phyloP scores from a whole-genome alignment of 64 coral and sea anemone species.

The Platygyra sinensis region DNA sequence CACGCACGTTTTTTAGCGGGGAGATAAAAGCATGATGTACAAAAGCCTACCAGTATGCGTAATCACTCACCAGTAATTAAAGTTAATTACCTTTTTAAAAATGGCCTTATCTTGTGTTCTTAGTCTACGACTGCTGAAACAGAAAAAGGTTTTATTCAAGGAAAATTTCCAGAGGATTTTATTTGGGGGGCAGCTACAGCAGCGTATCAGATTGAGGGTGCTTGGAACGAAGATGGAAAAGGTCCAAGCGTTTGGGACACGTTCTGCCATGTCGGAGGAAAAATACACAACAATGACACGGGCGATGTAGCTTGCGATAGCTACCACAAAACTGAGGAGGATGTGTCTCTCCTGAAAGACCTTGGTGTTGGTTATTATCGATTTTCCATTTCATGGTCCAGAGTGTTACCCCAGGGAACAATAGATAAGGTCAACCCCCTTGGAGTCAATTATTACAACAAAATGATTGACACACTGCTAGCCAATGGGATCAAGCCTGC shows the following conservation, averaged over 20 bases:
- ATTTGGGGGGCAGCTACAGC: slow-evolving; percentile 84
- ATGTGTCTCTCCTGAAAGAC: slow-evolving; percentile 70
- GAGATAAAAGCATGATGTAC: too few relatives aligned
- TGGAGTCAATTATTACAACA: slow-evolving; percentile 87
- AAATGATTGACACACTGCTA: slow-evolving; percentile 68
- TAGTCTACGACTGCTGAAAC: neutral
- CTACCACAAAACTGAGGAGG: too few relatives aligned
- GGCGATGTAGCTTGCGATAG: slow-evolving; percentile 77
- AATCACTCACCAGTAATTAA: too few relatives aligned
- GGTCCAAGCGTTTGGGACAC: slow-evolving; percentile 81
- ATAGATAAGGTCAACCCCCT: slow-evolving; percentile 47
- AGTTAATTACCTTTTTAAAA: too few relatives aligned
- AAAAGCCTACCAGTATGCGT: too few relatives aligned
- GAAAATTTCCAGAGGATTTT: slow-evolving; percentile 74
- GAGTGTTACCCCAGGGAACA: slow-evolving; percentile 74
- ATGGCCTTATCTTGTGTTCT: neutral
- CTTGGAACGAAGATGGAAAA: slow-evolving; percentile 87
- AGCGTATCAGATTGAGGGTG: slow-evolving; percentile 92
- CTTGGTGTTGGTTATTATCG: slow-evolving; percentile 85
- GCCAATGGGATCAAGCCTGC: slow-evolving; percentile 71
- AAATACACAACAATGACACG: slow-evolving; percentile 73
- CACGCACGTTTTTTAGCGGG: too few relatives aligned
- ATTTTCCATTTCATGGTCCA: slow-evolving; percentile 89
- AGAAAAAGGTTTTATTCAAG: slow-evolving; percentile 38
- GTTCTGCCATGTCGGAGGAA: slow-evolving; percentile 65